These are phyloP conservation scores for Caenorhabditis sp. DNA, from an alignment of 2,888 invertebrate species.

Conservation along the genomic window DNA sequence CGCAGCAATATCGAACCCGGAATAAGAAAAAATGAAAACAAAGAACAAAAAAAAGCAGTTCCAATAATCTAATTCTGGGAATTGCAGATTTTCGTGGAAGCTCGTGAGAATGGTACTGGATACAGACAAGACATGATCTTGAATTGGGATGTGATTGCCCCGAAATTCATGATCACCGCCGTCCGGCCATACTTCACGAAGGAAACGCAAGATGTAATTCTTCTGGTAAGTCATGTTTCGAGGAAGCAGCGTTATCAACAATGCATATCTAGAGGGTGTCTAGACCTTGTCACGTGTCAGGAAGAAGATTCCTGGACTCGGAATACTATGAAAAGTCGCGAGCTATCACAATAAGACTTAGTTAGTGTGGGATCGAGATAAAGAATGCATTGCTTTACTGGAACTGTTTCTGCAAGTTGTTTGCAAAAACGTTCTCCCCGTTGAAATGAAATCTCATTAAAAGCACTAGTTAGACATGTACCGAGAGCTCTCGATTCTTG, in stretches of 20 bases:
- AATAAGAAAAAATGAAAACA: slow-evolving; percentile 2
- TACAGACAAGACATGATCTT: slow-evolving; percentile 54
- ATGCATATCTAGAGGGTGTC: slow-evolving; percentile 10
- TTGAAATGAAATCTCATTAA: too few species aligned
- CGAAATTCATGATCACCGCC: slow-evolving; percentile 70
- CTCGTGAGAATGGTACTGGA: slow-evolving; percentile 68
- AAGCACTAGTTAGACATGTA: not conserved
- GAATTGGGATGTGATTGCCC: slow-evolving; percentile 60
- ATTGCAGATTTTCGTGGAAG: slow-evolving; percentile 57
- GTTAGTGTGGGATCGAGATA: too few species aligned
- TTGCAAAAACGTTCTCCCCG: too few species aligned
- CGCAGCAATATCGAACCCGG: slow-evolving; percentile 12
- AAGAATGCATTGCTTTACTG: too few species aligned
- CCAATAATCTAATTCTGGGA: not conserved
- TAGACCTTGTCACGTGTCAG: slow-evolving; percentile 1
- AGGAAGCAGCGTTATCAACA: not conserved
- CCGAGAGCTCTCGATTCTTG: not conserved
- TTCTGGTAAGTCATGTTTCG: slow-evolving; percentile 30
- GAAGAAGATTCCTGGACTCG: not conserved
- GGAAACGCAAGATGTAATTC: slow-evolving; percentile 32
- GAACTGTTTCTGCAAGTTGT: too few species aligned
- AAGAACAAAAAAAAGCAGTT: not conserved
- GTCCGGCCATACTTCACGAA: slow-evolving; percentile 65
- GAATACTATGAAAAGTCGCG: not conserved
- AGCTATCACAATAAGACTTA: not conserved